Conservation (phyloP, 2,113 vertebrate genomes). For the Oplegnathus fasciatus region DNA sequence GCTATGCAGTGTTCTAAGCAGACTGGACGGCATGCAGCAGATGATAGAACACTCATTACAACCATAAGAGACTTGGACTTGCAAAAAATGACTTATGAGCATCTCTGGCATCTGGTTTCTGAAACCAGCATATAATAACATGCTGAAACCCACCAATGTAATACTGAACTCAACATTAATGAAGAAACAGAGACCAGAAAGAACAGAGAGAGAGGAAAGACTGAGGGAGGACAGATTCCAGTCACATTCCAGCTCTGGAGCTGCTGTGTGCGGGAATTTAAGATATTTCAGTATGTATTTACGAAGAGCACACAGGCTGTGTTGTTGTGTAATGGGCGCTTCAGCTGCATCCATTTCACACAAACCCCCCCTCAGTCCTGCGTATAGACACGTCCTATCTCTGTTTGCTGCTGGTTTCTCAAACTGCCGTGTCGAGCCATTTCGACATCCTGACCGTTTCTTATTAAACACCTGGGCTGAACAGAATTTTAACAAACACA, state of each 20-base stretch:
- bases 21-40: too few relatives aligned
- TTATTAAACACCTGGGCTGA: not conserved
- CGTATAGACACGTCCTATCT: conserved; percentile 5
- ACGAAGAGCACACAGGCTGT: conserved; percentile 16
- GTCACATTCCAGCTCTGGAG: conserved; percentile 43
- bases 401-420: not conserved
- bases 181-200: not conserved
- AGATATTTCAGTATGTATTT: conserved; percentile 18
- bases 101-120: too few relatives aligned
- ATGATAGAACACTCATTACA: too few relatives aligned
- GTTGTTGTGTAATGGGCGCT: conserved; percentile 4
- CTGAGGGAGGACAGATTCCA: not conserved
- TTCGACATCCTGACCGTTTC: not conserved
- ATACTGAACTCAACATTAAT: not conserved
- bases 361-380: conserved; percentile 22
- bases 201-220: too few relatives aligned
- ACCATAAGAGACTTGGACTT: too few relatives aligned
- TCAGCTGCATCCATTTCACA: conserved; percentile 4
- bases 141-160: not conserved
- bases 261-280: conserved; percentile 37
- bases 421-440: not conserved
- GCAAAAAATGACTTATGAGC: too few relatives aligned
- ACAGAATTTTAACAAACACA: not conserved
- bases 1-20: too few relatives aligned
- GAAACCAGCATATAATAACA: not conserved